phyloP scores from a whole-genome alignment of 2,113 vertebrate species.

The Leucopsar rothschildi region DNA sequence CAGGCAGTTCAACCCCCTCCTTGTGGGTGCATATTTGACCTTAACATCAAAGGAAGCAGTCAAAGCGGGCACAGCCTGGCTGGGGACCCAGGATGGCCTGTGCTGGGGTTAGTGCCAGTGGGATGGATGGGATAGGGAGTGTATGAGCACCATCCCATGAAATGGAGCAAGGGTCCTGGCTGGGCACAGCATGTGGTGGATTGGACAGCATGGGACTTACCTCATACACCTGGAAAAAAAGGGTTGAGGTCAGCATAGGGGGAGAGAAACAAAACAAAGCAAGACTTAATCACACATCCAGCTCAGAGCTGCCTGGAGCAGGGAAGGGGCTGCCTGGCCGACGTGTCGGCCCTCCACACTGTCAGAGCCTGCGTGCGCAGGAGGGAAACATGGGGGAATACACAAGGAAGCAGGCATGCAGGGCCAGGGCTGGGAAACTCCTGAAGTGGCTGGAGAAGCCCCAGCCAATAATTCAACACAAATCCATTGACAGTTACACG shows the following conservation, averaged over 20 bases:
- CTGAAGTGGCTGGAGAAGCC: background rate
- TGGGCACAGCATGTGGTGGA: background rate
- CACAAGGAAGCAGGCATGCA: background rate
- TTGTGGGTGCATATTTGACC: fast-evolving
- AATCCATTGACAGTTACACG: background rate
- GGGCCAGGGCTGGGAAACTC: background rate
- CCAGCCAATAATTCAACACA: background rate
- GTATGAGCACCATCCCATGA: slow-evolving; percentile 1
- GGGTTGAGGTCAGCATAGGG: slow-evolving; percentile 84
- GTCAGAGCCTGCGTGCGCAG: background rate
- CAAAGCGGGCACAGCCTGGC: background rate
- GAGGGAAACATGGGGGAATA: background rate
- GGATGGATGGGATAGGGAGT: slow-evolving; percentile 24
- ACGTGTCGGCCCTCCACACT: background rate
- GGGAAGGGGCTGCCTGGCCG: background rate
- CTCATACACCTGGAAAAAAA: slow-evolving; percentile 94
- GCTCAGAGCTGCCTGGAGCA: background rate
- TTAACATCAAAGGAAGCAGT: background rate
- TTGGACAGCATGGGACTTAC: slow-evolving; percentile 77
- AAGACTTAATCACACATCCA: slow-evolving; percentile 72
- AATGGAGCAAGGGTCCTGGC: slow-evolving; percentile 29
- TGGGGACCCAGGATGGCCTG: background rate
- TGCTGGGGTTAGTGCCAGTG: slow-evolving; percentile 32
- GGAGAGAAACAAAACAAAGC: slow-evolving; percentile 79
- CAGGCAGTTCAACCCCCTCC: background rate